Evolutionary conservation across 1,140 invertebrate genomes (phyloP), one percentile per base, ranked within the genome.

Genomic region (Spodoptera frugiperda): DNA sequence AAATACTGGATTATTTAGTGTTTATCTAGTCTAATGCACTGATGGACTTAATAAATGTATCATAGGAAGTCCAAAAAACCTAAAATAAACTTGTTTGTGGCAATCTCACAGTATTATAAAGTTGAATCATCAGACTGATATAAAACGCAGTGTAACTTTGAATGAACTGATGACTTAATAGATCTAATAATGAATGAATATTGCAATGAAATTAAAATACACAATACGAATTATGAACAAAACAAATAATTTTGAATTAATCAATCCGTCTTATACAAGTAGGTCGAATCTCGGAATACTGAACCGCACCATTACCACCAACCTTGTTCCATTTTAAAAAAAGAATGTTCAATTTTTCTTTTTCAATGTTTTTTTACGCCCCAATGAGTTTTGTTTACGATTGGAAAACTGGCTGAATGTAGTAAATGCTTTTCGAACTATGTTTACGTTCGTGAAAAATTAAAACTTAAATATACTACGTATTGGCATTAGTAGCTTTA

Each of bases 261-360:
- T 67, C 17, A 12, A 3, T 67, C 39, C 3, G 19, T 48, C 39
- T 67, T 25, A 6, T 4, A 15, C 33, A 46, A 63, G 33, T 68
- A 51, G 65, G 48, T 53, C 46, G 17, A 46, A 68, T 51, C 49
- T 30, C 21, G 5, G 33, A 39, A 39, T 1, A 39, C 65, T 53
- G 33, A 30, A 53, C 33, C n/a, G 17, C 46, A 19, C 30, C 46
- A 48, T 51, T 53, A 68, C 65, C 65, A 68, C 11, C 63, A 25
- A 53, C 65, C 65, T 68, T 68, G 65, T n/a, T 33, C 65, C 39
- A 53, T 68, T 68, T 39, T 68, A 53, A 68, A 68, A 68, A 67
- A 65, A 67, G 17, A 67, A 67, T 48, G 63, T 46, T 49, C 49
- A 46, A 53, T 51, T 51, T 53, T 68, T 25, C 10, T 67, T 67